These are phyloP conservation scores for Phodopus roborovskii DNA, from an alignment of 2,113 vertebrate species.

Conservation along the genomic window DNA sequence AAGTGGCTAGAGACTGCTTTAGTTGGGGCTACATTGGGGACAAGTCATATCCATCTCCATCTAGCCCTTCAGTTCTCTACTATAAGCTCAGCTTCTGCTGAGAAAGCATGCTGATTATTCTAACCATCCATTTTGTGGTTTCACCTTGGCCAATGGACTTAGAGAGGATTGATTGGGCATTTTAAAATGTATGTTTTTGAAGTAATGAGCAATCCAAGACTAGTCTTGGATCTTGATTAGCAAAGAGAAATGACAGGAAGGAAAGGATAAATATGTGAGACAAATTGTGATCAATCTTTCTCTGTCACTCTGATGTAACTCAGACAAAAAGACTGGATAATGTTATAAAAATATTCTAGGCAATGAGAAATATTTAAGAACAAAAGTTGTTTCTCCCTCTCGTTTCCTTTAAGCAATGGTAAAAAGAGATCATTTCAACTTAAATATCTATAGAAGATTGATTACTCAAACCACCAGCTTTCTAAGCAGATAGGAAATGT, in stretches of 20 bases:
- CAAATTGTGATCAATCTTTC: neutral
- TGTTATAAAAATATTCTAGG: neutral
- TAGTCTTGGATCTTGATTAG: neutral
- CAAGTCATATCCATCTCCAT: neutral
- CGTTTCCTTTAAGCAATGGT: neutral
- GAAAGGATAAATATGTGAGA: neutral
- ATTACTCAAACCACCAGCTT: neutral
- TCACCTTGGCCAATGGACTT: too few relatives aligned
- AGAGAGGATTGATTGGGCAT: neutral
- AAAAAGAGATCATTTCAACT: neutral
- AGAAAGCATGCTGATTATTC: accelerated
- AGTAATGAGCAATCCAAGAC: neutral
- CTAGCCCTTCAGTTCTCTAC: neutral
- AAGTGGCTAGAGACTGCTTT: neutral
- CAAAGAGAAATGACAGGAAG: neutral
- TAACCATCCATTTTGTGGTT: neutral
- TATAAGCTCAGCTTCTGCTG: neutral
- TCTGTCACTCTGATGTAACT: neutral
- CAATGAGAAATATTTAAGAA: slow-evolving; percentile 7
- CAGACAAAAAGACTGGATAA: neutral
- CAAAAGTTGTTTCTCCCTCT: neutral
- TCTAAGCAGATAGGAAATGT: neutral
- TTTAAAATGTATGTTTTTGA: neutral
- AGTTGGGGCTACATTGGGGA: too few relatives aligned
- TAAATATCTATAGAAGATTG: neutral